Conservation (phyloP, 2,888 invertebrate species). For the Cheilosia urbana region DNA sequence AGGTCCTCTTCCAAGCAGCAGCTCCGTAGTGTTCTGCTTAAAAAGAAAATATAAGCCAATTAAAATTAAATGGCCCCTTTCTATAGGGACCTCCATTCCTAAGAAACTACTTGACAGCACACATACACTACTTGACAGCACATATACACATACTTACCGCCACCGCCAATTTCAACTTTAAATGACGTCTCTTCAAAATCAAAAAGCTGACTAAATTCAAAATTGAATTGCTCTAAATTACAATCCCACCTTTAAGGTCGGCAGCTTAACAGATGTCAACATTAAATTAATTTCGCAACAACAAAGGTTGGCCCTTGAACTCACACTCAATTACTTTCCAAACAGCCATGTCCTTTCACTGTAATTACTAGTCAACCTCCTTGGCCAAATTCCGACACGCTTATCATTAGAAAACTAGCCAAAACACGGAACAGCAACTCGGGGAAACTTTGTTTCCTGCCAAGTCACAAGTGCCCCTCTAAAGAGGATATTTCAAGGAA, state of each 20-base stretch:
- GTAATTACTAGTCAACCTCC: conserved; percentile 15
- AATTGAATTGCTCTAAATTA: too few species aligned
- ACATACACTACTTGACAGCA: too few species aligned
- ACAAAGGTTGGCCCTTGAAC: conserved; percentile 12
- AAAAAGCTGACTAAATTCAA: too few species aligned
- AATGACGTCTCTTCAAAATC: too few species aligned
- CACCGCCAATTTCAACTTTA: too few species aligned
- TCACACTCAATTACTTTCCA: conserved; percentile 2
- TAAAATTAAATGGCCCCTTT: too few species aligned
- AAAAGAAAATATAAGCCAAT: too few species aligned
- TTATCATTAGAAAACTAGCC: background rate
- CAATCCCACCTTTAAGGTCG: background rate
- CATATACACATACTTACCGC: too few species aligned
- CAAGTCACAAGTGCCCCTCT: background rate
- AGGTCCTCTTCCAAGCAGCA: too few species aligned
- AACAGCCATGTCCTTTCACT: conserved; percentile 19
- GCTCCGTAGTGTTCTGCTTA: too few species aligned
- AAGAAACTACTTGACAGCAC: too few species aligned
- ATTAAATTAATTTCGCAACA: background rate
- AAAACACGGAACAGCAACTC: conserved; percentile 8
- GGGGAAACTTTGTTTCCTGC: background rate
- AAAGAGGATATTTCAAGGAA: background rate
- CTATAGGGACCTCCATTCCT: too few species aligned
- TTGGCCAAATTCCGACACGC: conserved; percentile 34
- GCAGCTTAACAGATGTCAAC: background rate